Percentiles rank a stretch among this genome's conserved stretches.
These are phyloP conservation scores for Dromas ardeola DNA, from an alignment of 2,113 vertebrate species.

Conservation along the genomic window DNA sequence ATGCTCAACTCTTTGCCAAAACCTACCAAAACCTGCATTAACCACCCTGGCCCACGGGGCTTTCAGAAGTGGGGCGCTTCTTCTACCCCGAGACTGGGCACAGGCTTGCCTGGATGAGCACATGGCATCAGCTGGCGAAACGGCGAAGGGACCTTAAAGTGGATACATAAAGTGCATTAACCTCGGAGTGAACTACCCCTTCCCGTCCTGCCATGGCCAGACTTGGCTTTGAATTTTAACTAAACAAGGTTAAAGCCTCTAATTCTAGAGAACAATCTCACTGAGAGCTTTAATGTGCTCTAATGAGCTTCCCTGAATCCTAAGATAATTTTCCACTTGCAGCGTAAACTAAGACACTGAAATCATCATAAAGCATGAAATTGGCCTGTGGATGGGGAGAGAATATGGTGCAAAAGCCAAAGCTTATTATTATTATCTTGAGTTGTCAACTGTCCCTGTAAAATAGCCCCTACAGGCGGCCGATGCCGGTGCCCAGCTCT, in stretches of 20 bases:
- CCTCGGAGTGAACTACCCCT: background rate
- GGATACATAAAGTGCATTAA: background rate
- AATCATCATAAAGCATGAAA: background rate
- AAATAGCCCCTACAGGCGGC: background rate
- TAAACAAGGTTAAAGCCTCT: background rate
- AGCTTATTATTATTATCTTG: background rate
- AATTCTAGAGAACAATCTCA: background rate
- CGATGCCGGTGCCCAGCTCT: rapidly evolving
- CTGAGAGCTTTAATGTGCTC: constrained; percentile 2
- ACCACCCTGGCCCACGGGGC: rapidly evolving
- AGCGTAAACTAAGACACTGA: background rate
- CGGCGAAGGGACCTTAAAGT: background rate
- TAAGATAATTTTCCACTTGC: background rate
- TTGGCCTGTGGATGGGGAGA: background rate
- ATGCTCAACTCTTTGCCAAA: background rate
- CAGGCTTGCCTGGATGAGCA: background rate
- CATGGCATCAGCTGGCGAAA: rapidly evolving
- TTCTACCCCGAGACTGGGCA: rapidly evolving
- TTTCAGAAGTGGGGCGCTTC: background rate
- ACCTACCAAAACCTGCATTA: background rate
- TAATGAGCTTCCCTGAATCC: background rate
- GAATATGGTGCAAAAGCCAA: background rate
- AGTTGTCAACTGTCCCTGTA: background rate
- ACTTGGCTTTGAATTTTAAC: background rate
- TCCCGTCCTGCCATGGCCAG: background rate